Evolutionary conservation across 2,113 vertebrate species (phyloP).

Genomic region (Neotragus pygmaeus): DNA sequence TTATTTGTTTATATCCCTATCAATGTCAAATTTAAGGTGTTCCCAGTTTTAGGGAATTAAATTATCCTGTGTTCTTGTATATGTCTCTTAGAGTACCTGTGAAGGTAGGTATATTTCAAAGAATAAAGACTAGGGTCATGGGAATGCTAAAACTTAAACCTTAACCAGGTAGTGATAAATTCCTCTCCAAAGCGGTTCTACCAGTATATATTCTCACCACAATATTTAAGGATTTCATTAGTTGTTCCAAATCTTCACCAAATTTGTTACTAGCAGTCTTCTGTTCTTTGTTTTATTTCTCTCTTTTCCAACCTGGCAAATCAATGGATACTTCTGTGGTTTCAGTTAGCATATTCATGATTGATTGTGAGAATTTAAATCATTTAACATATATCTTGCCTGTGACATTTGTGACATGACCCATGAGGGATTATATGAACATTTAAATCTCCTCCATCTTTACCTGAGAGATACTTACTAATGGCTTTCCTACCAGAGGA

Average conservation of each 20-base stretch:
- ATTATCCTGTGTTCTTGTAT: background rate
- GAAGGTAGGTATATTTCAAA: background rate
- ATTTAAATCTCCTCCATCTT: background rate
- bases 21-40: background rate
- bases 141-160: background rate
- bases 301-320: background rate
- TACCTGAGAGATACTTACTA: background rate
- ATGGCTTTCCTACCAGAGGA: fast-evolving
- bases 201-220: background rate
- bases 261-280: background rate
- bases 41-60: background rate
- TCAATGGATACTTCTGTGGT: background rate
- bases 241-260: background rate
- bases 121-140: background rate
- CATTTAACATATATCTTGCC: background rate
- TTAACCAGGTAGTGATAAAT: background rate
- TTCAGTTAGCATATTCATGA: background rate
- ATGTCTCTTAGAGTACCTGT: background rate
- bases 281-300: background rate
- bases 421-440: background rate
- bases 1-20: background rate
- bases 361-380: background rate
- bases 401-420: background rate
- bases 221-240: background rate
- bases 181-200: background rate